These are phyloP conservation scores for Drosophila koepferae DNA, from an alignment of 2,888 invertebrate genomes.

Conservation along the genomic window DNA sequence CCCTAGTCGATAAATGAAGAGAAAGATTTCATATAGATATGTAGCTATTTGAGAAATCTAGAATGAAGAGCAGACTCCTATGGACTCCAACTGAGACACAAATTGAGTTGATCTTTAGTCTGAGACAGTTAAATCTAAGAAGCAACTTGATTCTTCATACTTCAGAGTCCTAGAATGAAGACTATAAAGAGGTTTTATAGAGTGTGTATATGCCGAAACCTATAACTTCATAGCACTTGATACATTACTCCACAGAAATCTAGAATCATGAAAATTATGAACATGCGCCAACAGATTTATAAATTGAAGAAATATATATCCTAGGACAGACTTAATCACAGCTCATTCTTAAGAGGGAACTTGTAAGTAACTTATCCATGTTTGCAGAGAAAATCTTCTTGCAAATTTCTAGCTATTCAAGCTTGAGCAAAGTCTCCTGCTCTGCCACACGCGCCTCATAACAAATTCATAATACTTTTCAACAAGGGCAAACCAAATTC, in stretches of 20 bases:
- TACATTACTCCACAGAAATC: neutral
- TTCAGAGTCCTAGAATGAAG: too few species aligned
- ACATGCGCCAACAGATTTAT: too few species aligned
- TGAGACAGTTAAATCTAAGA: too few species aligned
- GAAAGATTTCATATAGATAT: neutral
- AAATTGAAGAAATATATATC: too few species aligned
- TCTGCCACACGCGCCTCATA: neutral
- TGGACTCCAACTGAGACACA: neutral
- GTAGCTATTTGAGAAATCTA: neutral
- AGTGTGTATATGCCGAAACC: too few species aligned
- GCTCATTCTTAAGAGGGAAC: too few species aligned
- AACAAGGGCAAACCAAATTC: slow-evolving; percentile 6
- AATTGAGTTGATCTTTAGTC: neutral
- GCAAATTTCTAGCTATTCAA: neutral
- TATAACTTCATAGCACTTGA: neutral
- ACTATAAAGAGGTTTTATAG: too few species aligned
- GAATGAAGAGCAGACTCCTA: neutral
- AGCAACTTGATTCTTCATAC: too few species aligned
- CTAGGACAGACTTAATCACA: too few species aligned
- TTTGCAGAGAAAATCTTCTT: neutral
- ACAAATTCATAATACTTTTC: slow-evolving; percentile 1
- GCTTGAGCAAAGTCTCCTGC: neutral
- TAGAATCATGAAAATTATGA: too few species aligned
- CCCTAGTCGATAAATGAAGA: neutral
- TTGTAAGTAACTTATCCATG: neutral